These are phyloP conservation scores for Pinctada fucata DNA, from an alignment of 2,888 invertebrate species.

Conservation along the genomic window DNA sequence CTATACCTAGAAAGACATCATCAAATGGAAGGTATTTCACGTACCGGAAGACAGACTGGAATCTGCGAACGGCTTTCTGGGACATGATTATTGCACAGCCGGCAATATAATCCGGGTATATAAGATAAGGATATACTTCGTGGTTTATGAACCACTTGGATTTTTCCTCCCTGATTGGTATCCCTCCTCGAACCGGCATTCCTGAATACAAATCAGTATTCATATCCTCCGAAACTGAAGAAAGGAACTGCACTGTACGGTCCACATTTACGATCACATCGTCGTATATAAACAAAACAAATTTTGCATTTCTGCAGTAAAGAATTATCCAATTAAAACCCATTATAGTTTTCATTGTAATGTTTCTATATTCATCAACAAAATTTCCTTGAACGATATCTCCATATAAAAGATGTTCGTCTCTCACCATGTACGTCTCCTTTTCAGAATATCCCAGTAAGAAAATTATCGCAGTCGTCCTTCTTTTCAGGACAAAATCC, in stretches of 20 bases:
- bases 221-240: not conserved
- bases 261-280: constrained; percentile 11
- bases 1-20: constrained; percentile 13
- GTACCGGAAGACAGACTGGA: constrained; percentile 13
- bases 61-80: constrained; percentile 2
- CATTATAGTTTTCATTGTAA: constrained; percentile 19
- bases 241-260: not conserved
- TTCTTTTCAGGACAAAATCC: constrained; percentile 1
- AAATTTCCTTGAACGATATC: constrained; percentile 24
- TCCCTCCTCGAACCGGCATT: not conserved
- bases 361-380: constrained; percentile 5
- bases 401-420: constrained; percentile 2
- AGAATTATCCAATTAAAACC: constrained; percentile 14
- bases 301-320: constrained; percentile 8
- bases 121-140: constrained; percentile 13
- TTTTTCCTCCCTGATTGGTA: not conserved
- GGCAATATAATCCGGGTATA: constrained; percentile 6
- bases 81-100: constrained; percentile 11
- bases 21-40: constrained; percentile 15
- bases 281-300: constrained; percentile 13
- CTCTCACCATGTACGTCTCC: not conserved
- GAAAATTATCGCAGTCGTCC: not conserved
- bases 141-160: constrained; percentile 9
- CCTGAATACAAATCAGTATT: not conserved
- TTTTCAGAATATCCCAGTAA: not conserved